These are phyloP conservation scores for Papilio aristodemus DNA, from an alignment of 1,140 invertebrate genomes.

Conservation along the genomic window DNA sequence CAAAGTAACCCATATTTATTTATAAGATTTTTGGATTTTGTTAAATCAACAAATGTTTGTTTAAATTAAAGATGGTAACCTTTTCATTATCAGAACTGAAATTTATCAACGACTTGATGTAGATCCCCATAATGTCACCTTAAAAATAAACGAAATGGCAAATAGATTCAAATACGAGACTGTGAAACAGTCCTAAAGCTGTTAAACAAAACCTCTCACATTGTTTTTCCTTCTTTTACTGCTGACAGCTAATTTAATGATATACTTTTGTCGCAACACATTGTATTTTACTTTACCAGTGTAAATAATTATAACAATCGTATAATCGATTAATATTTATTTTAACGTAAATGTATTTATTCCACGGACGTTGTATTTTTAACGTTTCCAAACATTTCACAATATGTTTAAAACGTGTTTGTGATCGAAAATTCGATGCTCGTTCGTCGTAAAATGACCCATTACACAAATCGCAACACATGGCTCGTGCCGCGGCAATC, in stretches of 20 bases:
- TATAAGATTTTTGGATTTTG: too few relatives aligned
- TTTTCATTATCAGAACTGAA: too few relatives aligned
- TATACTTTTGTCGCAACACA: not conserved
- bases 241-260: not conserved
- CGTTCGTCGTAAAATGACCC: conserved; percentile 31
- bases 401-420: conserved; percentile 31
- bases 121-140: too few relatives aligned
- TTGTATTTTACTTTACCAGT: not conserved
- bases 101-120: too few relatives aligned
- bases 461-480: conserved; percentile 32
- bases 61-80: too few relatives aligned
- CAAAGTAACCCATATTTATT: too few relatives aligned
- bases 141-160: too few relatives aligned
- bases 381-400: conserved; percentile 46
- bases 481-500: conserved; percentile 32
- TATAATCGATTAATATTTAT: conserved; percentile 12
- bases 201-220: too few relatives aligned
- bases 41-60: too few relatives aligned
- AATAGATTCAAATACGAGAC: too few relatives aligned
- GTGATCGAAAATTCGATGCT: conserved; percentile 23
- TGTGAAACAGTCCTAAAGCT: too few relatives aligned
- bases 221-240: too few relatives aligned
- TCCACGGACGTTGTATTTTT: conserved; percentile 42
- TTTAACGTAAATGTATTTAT: not conserved
- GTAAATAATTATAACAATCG: not conserved